Base-by-base conservation (phyloP, 2,113 vertebrate genomes). In the Delphinapterus leucas region DNA sequence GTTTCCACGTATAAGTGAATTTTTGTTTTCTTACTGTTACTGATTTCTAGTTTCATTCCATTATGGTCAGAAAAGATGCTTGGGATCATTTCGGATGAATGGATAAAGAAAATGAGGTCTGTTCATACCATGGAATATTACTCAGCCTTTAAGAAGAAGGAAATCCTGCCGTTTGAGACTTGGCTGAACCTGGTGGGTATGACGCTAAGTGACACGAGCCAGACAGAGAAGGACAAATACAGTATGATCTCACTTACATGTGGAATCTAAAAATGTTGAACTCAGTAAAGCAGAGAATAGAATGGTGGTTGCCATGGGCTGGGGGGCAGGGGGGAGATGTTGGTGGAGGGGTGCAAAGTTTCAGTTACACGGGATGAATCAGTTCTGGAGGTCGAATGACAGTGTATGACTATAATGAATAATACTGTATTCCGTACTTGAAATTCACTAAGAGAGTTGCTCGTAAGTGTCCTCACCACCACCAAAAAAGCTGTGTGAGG, bases 331-430 rank as follows among this genome's bases (percentile, higher is more conserved):
- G 12, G 8, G 4, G 15, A 26, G 49, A 47, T 28, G 58, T 8
- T 17, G 31, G 17, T 13, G 15, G 44, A 44, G 41, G 20, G 12
- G 6, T 2, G 9, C 26, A 17, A 14, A n/a, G 36, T 68, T 67
- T 49, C 3, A 0, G 71, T 61, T 36, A 5, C 2, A 2, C 0
- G 10, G 61, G 65, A 71, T 6, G 21, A 33, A 5, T 12, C 5
- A 41, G 10, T 38, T 47, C 88, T n/a, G 26, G 81, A 33, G 53
- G 28, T 9, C 28, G n/a, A 11, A 41, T 1, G 2, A 65, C 65
- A 17, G 8, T 18, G 13, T 18, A 8, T 67, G 25, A 23, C 63
- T 5, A 3, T 18, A 8, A 28, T 55, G 38, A 55, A 63, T 14
- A 41, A 74, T 15, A 14, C 41, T 8, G 2, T 70, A 12, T 44